Base-by-base conservation (phyloP, 2,797 vertebrate genomes). In the Leptodactylus fallax region DNA sequence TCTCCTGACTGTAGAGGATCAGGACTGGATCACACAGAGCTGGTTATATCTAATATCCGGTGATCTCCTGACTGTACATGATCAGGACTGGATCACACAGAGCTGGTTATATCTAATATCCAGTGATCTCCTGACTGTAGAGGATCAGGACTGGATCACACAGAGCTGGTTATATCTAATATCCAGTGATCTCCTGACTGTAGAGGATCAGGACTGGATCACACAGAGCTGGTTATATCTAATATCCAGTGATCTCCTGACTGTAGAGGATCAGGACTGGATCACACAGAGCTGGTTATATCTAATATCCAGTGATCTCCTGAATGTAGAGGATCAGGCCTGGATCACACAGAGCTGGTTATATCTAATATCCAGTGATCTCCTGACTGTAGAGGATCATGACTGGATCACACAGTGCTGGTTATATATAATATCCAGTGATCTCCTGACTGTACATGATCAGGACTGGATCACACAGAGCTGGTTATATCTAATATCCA, bases 161-260 rank as follows among this genome's bases (percentile, higher is more conserved):
- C 23, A 67, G 23, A 2, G 5, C 58, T 60, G 14, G n/a, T 67
- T 67, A 69, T 27, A 12, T 67, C 0, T 67, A 67, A 27, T 25
- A 69, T 69, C 45, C 58, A n/a, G 72, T 12, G 49, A 87, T 71
- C 49, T 58, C 36, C n/a, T 79, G 53, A 45, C 72, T 69, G 65
- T 69, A 25, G 49, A 72, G 72, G 19, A 56, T 69, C 65, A 72
- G 47, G 60, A 85, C 23, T 23, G 49, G 47, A 65, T 79, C 61
- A 79, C 19, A 85, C 74, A 78, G 63, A 0, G 16, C 27, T 71
- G 49, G 13, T n/a, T 87, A 45, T 72, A 3, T 76, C 7, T 71
- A 74, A 49, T 21, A 47, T 74, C 45, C 36, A 47, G 36, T 19
- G 71, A 47, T 74, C 36, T 49, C 16, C 71, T 36, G 25, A 69